Evolutionary conservation across 2,113 vertebrate genomes (phyloP), one percentile per base, ranked within the genome.

Genomic region (Paracanthobrama guichenoti): DNA sequence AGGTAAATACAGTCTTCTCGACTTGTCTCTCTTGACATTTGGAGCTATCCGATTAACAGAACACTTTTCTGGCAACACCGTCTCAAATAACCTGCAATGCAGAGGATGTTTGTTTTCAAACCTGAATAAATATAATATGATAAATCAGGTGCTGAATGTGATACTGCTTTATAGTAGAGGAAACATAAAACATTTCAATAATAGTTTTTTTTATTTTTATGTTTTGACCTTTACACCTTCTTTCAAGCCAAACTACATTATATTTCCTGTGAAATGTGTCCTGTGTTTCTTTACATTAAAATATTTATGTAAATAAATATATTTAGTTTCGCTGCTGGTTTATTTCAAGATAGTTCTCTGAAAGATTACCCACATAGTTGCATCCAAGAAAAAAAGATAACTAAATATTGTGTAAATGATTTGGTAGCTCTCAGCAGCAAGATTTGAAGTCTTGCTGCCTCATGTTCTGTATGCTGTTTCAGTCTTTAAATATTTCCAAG

Each of bases 371-470:
- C 9, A 76, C 24, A 11, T 42, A 13, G 24, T 55, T 79, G 39
- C 20, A 59, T 46, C 55, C 35, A 53, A 67, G 67, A 77, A 1
- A 13, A 22, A 44, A n/a, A 44, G 1, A 9, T 18, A 1, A 53
- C 16, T 6, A 35, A 35, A 67, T 66, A 8, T 31, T 31, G 31
- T 20, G 64, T 35, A 35, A 35, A 42, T 71, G 22, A 44, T 1
- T 3, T 60, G 75, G 66, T 64, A 67, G 62, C 75, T 50, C 46
- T 82, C 24, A 39, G 83, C 75, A 76, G 55, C 83, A 84, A 26
- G 3, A 53, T 4, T 13, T 14, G 20, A 66, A 79, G 59, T 48
- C n/a, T 62, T 67, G 78, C 24, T 12, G 44, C 24, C 2, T 85
- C n/a, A 13, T 83, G 75, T 39, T 75, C 72, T 75, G 46, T 75